Conservation (phyloP, 2,888 invertebrate genomes). For the Pimpla rufipes region DNA sequence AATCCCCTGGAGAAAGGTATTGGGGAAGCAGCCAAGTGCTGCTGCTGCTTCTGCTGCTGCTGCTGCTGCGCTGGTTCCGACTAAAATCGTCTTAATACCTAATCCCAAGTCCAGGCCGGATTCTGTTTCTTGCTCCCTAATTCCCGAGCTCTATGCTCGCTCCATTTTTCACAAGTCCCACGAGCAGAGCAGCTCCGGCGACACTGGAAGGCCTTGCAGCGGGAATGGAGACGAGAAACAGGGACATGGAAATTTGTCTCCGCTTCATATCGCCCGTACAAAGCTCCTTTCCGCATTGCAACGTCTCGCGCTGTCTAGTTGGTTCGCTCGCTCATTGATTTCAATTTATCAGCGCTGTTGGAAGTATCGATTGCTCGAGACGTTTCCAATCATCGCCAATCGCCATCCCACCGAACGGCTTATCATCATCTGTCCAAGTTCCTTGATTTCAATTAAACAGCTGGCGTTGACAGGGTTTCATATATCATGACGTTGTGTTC, state of each 20-base stretch:
- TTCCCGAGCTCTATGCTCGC: slow-evolving; percentile 20
- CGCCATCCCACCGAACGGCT: too few relatives aligned
- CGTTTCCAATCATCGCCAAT: too few relatives aligned
- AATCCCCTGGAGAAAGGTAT: slow-evolving; percentile 57
- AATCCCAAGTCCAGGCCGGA: slow-evolving; percentile 71
- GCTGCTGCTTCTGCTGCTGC: background rate
- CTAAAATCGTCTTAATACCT: slow-evolving; percentile 73
- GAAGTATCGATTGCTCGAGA: too few relatives aligned
- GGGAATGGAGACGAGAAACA: background rate
- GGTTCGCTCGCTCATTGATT: too few relatives aligned
- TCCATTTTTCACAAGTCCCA: slow-evolving; percentile 59
- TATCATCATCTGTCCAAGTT: too few relatives aligned
- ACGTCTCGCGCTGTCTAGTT: too few relatives aligned
- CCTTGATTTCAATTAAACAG: too few relatives aligned
- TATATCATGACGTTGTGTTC: too few relatives aligned
- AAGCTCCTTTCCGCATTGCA: too few relatives aligned
- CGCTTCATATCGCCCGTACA: background rate
- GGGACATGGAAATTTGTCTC: background rate
- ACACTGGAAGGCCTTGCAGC: background rate
- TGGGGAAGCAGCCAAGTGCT: slow-evolving; percentile 42
- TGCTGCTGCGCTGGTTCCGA: slow-evolving; percentile 40
- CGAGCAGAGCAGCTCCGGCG: too few relatives aligned
- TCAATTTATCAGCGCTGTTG: too few relatives aligned
- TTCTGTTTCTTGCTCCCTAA: slow-evolving; percentile 58
- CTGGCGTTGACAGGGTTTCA: too few relatives aligned